Conservation (phyloP, 2,888 invertebrate species). For the Cepaea hortensis region DNA sequence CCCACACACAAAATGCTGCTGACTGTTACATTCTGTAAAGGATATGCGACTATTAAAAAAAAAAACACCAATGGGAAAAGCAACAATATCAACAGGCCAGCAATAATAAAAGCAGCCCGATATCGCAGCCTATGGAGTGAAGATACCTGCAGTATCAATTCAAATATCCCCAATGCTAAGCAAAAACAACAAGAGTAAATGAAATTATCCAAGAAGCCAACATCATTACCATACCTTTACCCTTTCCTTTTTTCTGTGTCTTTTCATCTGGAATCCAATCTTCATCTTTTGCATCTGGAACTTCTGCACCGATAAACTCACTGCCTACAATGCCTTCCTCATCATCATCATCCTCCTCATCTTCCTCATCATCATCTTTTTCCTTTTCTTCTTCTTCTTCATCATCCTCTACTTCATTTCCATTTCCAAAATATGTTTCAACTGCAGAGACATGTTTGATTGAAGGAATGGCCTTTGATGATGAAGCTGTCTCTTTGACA, state of each 20-base stretch:
- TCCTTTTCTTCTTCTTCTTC: conserved; percentile 28
- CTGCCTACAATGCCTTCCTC: background rate
- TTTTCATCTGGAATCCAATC: conserved; percentile 40
- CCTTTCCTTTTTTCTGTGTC: conserved; percentile 15
- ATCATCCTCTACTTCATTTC: background rate
- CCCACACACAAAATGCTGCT: too few relatives aligned
- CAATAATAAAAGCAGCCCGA: too few relatives aligned
- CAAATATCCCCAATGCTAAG: too few relatives aligned
- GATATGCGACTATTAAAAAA: too few relatives aligned
- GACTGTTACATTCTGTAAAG: too few relatives aligned
- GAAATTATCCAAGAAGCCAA: too few relatives aligned
- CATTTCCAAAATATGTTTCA: conserved; percentile 32
- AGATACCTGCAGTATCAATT: too few relatives aligned
- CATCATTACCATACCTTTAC: background rate
- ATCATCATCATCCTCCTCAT: conserved; percentile 4
- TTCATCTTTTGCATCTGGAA: conserved; percentile 20
- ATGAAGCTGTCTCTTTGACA: background rate
- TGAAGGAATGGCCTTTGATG: background rate
- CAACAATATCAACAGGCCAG: too few relatives aligned
- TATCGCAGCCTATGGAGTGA: too few relatives aligned
- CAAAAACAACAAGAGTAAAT: too few relatives aligned
- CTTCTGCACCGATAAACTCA: conserved; percentile 37
- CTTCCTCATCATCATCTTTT: conserved; percentile 25
- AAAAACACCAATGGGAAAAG: too few relatives aligned
- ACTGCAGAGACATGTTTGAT: conserved; percentile 16